phyloP scores from a whole-genome alignment of 2,797 vertebrate genomes.

The Intellagama lesueurii region DNA sequence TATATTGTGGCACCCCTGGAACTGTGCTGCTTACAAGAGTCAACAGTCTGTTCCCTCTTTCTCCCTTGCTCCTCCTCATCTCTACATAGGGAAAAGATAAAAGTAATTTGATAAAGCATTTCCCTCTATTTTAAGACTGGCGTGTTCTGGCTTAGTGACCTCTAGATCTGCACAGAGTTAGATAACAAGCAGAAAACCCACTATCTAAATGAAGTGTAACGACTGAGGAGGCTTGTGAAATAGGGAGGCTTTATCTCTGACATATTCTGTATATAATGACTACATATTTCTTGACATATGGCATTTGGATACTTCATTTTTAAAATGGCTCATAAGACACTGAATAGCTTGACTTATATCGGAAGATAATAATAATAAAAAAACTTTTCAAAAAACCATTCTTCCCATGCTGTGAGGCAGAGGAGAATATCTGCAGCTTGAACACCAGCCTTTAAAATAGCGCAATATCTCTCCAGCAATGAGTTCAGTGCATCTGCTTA shows the following conservation, averaged over 20 bases:
- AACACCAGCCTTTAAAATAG: slow-evolving; percentile 34
- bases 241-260: slow-evolving; percentile 62
- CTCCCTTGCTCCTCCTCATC: slow-evolving; percentile 38
- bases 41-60: slow-evolving; percentile 36
- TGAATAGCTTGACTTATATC: slow-evolving; percentile 33
- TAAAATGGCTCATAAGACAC: slow-evolving; percentile 48
- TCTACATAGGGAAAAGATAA: slow-evolving; percentile 50
- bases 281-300: slow-evolving; percentile 60
- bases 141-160: slow-evolving; percentile 64
- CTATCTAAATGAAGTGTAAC: slow-evolving; percentile 71
- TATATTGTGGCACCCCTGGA: slow-evolving; percentile 22
- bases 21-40: slow-evolving; percentile 39
- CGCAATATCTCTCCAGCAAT: slow-evolving; percentile 36
- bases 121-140: slow-evolving; percentile 68
- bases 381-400: slow-evolving; percentile 46
- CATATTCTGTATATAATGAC: slow-evolving; percentile 65
- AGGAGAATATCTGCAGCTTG: slow-evolving; percentile 9
- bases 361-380: slow-evolving; percentile 59
- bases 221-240: slow-evolving; percentile 59
- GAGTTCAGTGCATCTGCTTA: slow-evolving; percentile 13
- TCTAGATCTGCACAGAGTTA: slow-evolving; percentile 65
- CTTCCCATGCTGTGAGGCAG: slow-evolving; percentile 36
- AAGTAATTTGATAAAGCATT: slow-evolving; percentile 62
- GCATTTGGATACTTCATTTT: slow-evolving; percentile 55
- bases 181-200: slow-evolving; percentile 68